Conservation (phyloP, 2,113 vertebrate genomes). For the Cheirogaleus medius region DNA sequence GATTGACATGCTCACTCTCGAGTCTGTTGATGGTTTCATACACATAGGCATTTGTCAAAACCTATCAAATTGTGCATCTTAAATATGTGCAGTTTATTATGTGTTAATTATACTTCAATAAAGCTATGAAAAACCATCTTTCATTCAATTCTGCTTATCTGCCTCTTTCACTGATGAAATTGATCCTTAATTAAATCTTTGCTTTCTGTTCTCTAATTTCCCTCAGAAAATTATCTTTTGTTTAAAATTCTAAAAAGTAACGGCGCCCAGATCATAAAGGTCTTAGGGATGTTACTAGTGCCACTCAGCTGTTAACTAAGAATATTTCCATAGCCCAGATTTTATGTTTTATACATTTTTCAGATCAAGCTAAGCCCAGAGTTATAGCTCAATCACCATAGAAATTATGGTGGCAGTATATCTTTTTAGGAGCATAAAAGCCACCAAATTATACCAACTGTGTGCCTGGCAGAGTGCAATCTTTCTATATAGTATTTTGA, state of each 20-base stretch:
- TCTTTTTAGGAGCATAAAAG: not conserved
- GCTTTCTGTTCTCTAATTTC: not conserved
- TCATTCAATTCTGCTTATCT: not conserved
- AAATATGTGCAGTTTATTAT: not conserved
- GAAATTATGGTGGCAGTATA: not conserved
- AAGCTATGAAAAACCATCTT: not conserved
- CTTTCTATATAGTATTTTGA: not conserved
- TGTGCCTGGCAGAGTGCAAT: not conserved
- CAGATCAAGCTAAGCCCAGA: not conserved
- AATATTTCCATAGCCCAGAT: not conserved
- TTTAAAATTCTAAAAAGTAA: constrained; percentile 16
- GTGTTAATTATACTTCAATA: not conserved
- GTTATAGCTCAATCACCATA: not conserved
- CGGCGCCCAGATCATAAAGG: not conserved
- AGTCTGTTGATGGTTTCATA: not conserved
- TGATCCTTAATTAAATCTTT: not conserved
- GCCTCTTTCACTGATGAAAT: not conserved
- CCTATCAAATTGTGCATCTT: not conserved
- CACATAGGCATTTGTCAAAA: not conserved
- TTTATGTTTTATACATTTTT: not conserved
- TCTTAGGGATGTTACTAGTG: not conserved
- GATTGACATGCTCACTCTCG: not conserved
- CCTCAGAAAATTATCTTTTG: not conserved
- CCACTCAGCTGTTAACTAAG: not conserved
- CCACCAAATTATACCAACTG: not conserved